A percentile compares a stretch with the other conserved stretches of the same genome.
phyloP scores from a whole-genome alignment of 2,888 invertebrate genomes.

The Hymenopus coronatus region DNA sequence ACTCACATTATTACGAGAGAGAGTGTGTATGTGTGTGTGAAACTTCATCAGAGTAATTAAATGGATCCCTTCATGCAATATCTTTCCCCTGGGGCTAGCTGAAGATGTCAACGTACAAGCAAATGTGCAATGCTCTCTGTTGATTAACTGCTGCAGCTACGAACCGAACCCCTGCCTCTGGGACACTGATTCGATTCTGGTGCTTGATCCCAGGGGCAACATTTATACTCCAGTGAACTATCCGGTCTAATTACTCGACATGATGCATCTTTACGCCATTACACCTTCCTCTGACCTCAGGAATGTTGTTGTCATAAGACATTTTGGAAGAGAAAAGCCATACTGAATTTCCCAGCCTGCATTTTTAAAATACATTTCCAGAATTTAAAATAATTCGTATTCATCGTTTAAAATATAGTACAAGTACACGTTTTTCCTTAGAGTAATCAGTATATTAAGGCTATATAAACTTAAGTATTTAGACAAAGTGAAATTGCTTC shows the following conservation, averaged over 20 bases:
- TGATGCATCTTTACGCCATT: neutral
- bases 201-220: neutral
- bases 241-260: neutral
- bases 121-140: neutral
- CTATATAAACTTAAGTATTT: no score
- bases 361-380: no score
- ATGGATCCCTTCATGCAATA: neutral
- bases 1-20: neutral
- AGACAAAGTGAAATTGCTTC: no score
- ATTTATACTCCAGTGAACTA: neutral
- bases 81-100: neutral
- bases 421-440: no score
- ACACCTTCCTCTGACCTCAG: neutral
- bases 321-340: neutral
- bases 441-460: no score
- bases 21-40: neutral
- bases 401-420: no score
- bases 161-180: neutral
- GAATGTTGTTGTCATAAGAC: neutral
- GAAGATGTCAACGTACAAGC: neutral
- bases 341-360: no score
- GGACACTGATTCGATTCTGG: neutral
- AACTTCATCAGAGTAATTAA: neutral
- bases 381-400: no score
- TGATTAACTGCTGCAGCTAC: neutral